Base-by-base conservation (phyloP, 2,797 vertebrate species). In the Ctenopoma kingsleyae region DNA sequence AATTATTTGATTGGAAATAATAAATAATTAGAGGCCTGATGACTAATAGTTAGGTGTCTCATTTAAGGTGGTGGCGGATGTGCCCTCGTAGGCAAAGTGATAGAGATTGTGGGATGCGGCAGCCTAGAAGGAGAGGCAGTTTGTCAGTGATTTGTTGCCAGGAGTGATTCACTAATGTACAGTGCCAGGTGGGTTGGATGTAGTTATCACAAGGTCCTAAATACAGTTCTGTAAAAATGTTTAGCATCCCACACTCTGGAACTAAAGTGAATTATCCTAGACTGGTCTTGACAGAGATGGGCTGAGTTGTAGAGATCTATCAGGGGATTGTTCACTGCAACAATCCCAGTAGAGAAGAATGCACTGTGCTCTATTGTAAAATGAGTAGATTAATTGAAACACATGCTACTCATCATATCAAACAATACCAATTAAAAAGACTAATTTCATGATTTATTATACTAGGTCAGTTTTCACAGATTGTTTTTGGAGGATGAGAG, bases 391-490 rank as follows among this genome's bases (percentile, higher is more conserved):
- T 89, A 90, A 93, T 90, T 87, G 82, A 88, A 88, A 78, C 87
- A 91, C 82, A 87, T 74, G 80, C 79, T 54, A 38, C 76, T 85
- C 78, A 81, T 91, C 78, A 81, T 68, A 83, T 89, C 79, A 80
- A 81, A 88, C 82, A 84, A 89, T 87, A 71, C 63, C 72, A 89
- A 88, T 91, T 91, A 91, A 89, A 84, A 84, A 68, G 59, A 71
- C 74, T 81, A 87, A 90, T 91, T 88, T 74, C 27, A 80, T 89
- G 79, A 91, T 88, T 89, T 87, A 87, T 89, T 74, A 78, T 79
- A 89, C 84, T 77, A 78, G 83, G 68, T 70, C 81, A 78, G 62
- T 83, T 86, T 87, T 70, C 77, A 74, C 78, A 86, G 74, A 84
- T 67, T 73, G 79, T 68, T 84, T 84, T 72, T 59, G 41, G 80